Evolutionary conservation across 1,140 invertebrate species (phyloP).

Genomic region (Scaptodrosophila lebanonensis): DNA sequence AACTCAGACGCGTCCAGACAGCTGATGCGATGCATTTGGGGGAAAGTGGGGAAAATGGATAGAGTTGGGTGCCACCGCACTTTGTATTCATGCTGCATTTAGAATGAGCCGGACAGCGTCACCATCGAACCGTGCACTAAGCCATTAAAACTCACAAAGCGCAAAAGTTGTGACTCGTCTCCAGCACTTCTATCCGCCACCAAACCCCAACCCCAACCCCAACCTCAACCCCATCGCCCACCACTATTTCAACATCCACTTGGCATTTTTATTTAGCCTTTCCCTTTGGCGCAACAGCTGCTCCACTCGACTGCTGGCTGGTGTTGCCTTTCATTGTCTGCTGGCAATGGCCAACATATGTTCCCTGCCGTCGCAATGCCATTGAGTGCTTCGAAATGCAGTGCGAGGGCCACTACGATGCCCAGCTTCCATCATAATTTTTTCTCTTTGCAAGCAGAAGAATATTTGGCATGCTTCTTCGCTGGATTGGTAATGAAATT

Average conservation of each 20-base stretch:
- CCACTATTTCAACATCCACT: too few relatives aligned
- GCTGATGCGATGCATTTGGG: slow-evolving; percentile 3
- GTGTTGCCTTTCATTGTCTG: slow-evolving; percentile 11
- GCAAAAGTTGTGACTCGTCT: background rate
- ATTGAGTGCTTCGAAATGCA: slow-evolving; percentile 52
- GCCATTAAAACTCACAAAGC: slow-evolving; percentile 47
- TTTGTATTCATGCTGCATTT: slow-evolving; percentile 3
- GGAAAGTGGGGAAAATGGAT: background rate
- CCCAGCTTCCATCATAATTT: slow-evolving; percentile 23
- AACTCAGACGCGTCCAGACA: background rate
- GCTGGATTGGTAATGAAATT: slow-evolving; percentile 45
- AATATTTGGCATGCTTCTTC: too few relatives aligned
- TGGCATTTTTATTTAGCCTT: too few relatives aligned
- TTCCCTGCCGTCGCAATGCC: background rate
- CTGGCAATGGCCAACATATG: slow-evolving; percentile 33
- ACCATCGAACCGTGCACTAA: slow-evolving; percentile 13
- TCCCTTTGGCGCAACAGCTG: too few relatives aligned
- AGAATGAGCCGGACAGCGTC: background rate
- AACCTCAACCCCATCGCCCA: too few relatives aligned
- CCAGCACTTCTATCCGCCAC: too few relatives aligned
- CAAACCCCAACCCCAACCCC: too few relatives aligned
- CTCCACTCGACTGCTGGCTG: too few relatives aligned
- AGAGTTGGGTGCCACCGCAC: slow-evolving; percentile 23
- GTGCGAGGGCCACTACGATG: slow-evolving; percentile 12
- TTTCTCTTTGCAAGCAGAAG: background rate